phyloP scores from a whole-genome alignment of 2,113 vertebrate species.

The Romanogobio albipinnatus region DNA sequence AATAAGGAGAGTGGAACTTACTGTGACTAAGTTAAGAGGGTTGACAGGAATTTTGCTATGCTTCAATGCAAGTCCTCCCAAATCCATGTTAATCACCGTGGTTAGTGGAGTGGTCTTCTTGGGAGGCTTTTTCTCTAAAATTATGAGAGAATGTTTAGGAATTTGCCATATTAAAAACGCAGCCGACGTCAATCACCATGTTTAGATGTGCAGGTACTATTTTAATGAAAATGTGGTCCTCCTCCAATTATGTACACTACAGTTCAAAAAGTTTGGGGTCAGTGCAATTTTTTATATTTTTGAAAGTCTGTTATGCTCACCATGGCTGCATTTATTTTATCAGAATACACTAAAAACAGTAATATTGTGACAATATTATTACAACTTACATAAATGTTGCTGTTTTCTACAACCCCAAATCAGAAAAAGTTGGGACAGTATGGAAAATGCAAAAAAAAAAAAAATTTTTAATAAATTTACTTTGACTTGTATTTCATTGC shows the following conservation, averaged over 20 bases:
- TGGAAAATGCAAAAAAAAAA: no score
- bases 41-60: constrained; percentile 71
- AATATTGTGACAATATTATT: background rate
- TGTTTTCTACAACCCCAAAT: no score
- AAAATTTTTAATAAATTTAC: no score
- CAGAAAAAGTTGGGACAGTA: no score
- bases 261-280: background rate
- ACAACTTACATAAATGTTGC: background rate
- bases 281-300: background rate
- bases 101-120: constrained; percentile 60
- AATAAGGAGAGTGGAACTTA: constrained; percentile 41
- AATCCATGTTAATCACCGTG: constrained; percentile 70
- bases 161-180: background rate
- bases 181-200: background rate
- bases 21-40: constrained; percentile 63
- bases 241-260: background rate
- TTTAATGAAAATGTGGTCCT: background rate
- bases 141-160: background rate
- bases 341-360: background rate
- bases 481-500: no score
- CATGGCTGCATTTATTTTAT: background rate
- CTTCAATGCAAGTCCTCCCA: constrained; percentile 68
- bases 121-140: constrained; percentile 57
- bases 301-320: background rate
- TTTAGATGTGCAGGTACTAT: background rate